Evolutionary conservation across 2,113 vertebrate genomes (phyloP), one percentile per base, ranked within the genome.

Genomic region (Calypte anna): DNA sequence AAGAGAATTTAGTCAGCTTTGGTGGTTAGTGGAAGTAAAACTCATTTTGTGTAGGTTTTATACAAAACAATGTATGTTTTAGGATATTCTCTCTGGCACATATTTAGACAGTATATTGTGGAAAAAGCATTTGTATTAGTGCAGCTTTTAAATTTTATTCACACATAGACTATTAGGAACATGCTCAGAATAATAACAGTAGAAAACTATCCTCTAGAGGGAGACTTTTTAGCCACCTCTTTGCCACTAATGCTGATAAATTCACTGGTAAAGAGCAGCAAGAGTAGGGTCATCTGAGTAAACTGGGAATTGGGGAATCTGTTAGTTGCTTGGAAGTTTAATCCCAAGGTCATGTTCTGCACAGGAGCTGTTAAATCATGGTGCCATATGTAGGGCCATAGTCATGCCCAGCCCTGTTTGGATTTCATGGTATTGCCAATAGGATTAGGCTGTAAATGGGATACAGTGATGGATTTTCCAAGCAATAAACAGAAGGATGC

Each of bases 401-500:
- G 14, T 7, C 46, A 43, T 1, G 3, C 50, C n/a, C 36, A 19
- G 24, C 3, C 14, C 51, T 77, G 40, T 36, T 78, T 73, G 46
- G 70, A 70, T 46, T 16, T 40, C 55, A 33, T 82, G 73, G 67
- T 68, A 6, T 14, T 93, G 81, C 88, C 93, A 94, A 13, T 23
- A 23, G 57, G 91, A 95, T 96, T 94, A 90, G 74, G 46, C 18
- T 7, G 18, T 55, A 90, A 96, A 95, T 64, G 86, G 90, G 86
- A 80, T 59, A 70, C 53, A 90, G 80, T 18, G 18, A 77, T 31
- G 86, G 20, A 36, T 90, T 97, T 92, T 90, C 92, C 95, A 93
- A 94, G 87, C 58, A 59, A 55, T 28, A 77, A 94, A 73, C 80
- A 96, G 95, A 91, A 92, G 81, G 81, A 82, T 80, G 78, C 78